Conservation (phyloP, 2,888 invertebrate species). For the Rhopalosiphum nymphaeae region DNA sequence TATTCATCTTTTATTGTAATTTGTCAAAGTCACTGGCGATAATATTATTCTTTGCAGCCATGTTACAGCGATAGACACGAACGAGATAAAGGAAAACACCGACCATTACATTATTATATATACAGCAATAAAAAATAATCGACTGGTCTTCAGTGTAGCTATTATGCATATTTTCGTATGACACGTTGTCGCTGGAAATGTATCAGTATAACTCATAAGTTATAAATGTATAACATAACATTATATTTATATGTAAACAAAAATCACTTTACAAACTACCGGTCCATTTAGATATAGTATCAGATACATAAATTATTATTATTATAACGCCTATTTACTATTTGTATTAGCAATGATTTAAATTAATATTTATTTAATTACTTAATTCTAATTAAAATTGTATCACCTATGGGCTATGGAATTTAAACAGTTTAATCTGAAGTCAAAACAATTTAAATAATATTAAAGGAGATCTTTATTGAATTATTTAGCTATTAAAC, state of each 20-base stretch:
- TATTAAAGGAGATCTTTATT: not conserved
- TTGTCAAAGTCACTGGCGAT: constrained; percentile 63
- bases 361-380: not conserved
- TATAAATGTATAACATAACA: not conserved
- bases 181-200: constrained; percentile 34
- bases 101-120: constrained; percentile 45
- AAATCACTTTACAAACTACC: constrained; percentile 13
- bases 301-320: not conserved
- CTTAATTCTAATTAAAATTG: not conserved
- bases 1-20: constrained; percentile 55
- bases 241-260: not conserved
- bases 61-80: constrained; percentile 47
- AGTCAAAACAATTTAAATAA: not conserved
- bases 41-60: constrained; percentile 62
- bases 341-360: not conserved
- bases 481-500: not conserved
- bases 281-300: not conserved
- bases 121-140: not conserved
- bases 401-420: not conserved
- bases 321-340: not conserved
- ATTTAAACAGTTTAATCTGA: not conserved
- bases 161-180: constrained; percentile 28
- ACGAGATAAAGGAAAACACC: constrained; percentile 56
- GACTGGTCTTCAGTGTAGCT: constrained; percentile 42
- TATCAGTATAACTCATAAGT: not conserved